Evolutionary conservation across 2,888 invertebrate genomes (phyloP), one percentile per base, ranked within the genome.

Genomic region (Caenorhabditis sp.): DNA sequence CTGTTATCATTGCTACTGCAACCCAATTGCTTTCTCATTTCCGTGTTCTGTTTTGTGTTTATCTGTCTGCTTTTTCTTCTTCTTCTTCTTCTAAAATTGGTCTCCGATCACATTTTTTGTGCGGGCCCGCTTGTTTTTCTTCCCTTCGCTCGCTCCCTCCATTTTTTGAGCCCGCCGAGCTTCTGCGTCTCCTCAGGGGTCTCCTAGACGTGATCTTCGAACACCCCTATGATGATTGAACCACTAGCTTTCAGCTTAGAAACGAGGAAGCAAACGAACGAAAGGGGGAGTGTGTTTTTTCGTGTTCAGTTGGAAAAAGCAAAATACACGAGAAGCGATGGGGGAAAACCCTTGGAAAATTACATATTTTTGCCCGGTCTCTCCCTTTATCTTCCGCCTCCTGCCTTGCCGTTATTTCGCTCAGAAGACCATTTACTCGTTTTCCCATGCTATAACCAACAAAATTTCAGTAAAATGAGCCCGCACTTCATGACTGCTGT

Each of bases 401-500:
- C 26, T 45, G 26, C 24, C 41, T 17, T 17, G 15, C 26, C 17
- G 9, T n/a, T 46, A 13, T 35, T 35, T 35, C 35, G 35, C n/a
- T n/a, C n/a, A n/a, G n/a, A 9, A 35, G 35, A 35, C 9, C 35
- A 2, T 35, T 35, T 35, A 9, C 37, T 39, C 58, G 37, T 32
- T 53, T 22, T 53, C 1, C n/a, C n/a, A n/a, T n/a, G n/a, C n/a
- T n/a, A n/a, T n/a, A n/a, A n/a, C n/a, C n/a, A n/a, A n/a, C n/a
- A n/a, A n/a, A n/a, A 50, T 73, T 74, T 48, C 61, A 53, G 55
- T 43, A 68, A 61, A 74, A 74, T 74, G 74, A 74, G 61, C 61
- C 74, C 74, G 17, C 66, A 74, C 55, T 62, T 74, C 55, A 41
- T 68, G 39, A 55, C 61, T 13, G 68, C 74, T 37, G 61, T 74